These are phyloP conservation scores for Wasmannia auropunctata DNA, from an alignment of 1,140 invertebrate species.

Conservation along the genomic window DNA sequence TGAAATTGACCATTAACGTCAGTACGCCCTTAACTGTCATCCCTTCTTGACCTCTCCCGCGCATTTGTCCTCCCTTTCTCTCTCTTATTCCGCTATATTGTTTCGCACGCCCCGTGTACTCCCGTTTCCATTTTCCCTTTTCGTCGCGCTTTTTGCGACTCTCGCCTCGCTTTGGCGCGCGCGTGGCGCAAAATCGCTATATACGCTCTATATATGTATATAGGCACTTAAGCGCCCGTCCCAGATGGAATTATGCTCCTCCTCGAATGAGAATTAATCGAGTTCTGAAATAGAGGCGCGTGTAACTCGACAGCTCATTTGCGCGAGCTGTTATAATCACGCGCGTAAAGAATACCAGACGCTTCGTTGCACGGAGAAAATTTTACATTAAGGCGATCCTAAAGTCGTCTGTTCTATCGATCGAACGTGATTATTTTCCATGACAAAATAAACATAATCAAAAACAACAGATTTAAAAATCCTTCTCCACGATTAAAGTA, in stretches of 20 bases:
- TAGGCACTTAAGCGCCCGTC: conserved; percentile 6
- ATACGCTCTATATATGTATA: too few relatives aligned
- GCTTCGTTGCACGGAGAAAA: too few relatives aligned
- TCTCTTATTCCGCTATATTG: background rate
- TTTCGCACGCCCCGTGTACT: background rate
- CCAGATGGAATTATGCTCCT: conserved; percentile 36
- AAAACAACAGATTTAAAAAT: too few relatives aligned
- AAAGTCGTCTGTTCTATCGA: too few relatives aligned
- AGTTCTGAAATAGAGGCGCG: conserved; percentile 1
- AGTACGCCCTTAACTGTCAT: background rate
- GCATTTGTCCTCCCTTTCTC: background rate
- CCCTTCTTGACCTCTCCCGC: background rate
- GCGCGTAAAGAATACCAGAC: background rate
- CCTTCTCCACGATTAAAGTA: too few relatives aligned
- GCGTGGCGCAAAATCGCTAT: background rate
- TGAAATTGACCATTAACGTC: conserved; percentile 34
- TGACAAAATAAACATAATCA: too few relatives aligned
- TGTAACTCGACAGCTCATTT: conserved; percentile 23
- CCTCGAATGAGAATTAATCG: conserved; percentile 20
- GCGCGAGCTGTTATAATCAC: background rate
- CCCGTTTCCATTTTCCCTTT: background rate
- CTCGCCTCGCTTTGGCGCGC: conserved; percentile 6
- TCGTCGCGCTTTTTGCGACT: background rate
- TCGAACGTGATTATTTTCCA: too few relatives aligned
- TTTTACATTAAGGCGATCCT: too few relatives aligned